Evolutionary conservation across 2,113 vertebrate genomes (phyloP).

Genomic region (Dolichotis patagonum): DNA sequence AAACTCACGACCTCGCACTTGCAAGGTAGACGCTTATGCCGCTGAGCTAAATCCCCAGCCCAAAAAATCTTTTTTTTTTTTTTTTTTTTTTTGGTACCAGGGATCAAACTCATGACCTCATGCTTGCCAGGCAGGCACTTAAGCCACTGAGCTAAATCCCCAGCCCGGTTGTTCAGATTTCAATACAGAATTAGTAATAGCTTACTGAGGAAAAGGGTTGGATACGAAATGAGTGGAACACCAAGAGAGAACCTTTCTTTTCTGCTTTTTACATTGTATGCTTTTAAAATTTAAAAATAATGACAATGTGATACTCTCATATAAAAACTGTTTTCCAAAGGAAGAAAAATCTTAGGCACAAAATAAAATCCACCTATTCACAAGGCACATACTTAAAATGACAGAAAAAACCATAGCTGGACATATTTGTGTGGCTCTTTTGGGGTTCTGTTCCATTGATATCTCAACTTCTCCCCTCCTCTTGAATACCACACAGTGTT

Average conservation of each 20-base stretch:
- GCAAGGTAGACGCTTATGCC: too few relatives aligned
- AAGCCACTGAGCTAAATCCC: too few relatives aligned
- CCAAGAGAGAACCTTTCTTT: neutral
- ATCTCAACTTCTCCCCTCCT: neutral
- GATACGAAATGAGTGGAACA: neutral
- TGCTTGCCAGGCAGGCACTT: too few relatives aligned
- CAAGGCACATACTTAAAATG: conserved; percentile 2
- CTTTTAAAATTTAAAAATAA: neutral
- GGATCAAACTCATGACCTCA: too few relatives aligned
- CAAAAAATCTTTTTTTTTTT: too few relatives aligned
- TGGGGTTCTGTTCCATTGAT: neutral
- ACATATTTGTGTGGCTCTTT: neutral
- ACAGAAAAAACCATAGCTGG: neutral
- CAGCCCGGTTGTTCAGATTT: too few relatives aligned
- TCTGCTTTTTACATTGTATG: neutral
- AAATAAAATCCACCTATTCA: neutral
- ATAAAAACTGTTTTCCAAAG: neutral
- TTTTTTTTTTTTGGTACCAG: too few relatives aligned
- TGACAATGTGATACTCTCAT: neutral
- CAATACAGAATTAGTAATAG: neutral
- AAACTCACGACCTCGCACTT: too few relatives aligned
- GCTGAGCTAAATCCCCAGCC: too few relatives aligned
- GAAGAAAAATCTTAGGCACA: neutral
- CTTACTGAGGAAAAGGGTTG: neutral
- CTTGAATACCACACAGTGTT: neutral